A percentile compares a stretch with the other conserved stretches of the same genome.
These are phyloP conservation scores for Folsomia manolachei DNA, from an alignment of 2,888 invertebrate genomes.

Conservation along the genomic window DNA sequence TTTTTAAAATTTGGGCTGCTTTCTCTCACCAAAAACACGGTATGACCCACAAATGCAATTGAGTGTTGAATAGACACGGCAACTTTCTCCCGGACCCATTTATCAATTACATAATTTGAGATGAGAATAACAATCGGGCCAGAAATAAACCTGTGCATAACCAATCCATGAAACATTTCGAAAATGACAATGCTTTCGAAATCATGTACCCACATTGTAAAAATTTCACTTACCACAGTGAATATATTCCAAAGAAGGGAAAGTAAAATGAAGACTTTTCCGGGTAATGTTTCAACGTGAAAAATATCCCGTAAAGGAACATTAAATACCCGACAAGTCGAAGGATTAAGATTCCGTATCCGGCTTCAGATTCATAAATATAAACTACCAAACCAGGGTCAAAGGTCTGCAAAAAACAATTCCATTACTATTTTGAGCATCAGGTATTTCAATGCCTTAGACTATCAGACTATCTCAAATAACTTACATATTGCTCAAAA, in stretches of 20 bases:
- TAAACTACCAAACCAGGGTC: constrained; percentile 89
- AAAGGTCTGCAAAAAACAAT: constrained; percentile 63
- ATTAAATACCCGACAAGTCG: constrained; percentile 78
- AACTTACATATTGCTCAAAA: constrained; percentile 70
- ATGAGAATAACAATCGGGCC: constrained; percentile 75
- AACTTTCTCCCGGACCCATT: constrained; percentile 74
- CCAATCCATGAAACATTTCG: too few species aligned
- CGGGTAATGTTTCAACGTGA: constrained; percentile 78
- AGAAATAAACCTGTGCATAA: constrained; percentile 79
- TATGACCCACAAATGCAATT: constrained; percentile 66
- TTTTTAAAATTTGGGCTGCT: too few species aligned
- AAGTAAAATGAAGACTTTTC: constrained; percentile 80
- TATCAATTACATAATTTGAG: constrained; percentile 74
- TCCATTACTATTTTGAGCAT: constrained; percentile 15
- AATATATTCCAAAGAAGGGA: constrained; percentile 76
- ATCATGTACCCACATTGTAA: constrained; percentile 1
- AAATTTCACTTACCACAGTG: constrained; percentile 65
- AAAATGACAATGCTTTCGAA: too few species aligned
- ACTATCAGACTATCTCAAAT: background rate
- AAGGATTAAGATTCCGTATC: constrained; percentile 74
- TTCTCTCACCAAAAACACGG: constrained; percentile 68
- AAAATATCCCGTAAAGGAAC: constrained; percentile 67
- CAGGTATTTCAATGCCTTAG: too few species aligned
- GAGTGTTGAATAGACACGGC: constrained; percentile 67
- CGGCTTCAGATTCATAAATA: constrained; percentile 85